Conservation (phyloP, 2,113 vertebrate genomes). For the Hymenochirus boettgeri region DNA sequence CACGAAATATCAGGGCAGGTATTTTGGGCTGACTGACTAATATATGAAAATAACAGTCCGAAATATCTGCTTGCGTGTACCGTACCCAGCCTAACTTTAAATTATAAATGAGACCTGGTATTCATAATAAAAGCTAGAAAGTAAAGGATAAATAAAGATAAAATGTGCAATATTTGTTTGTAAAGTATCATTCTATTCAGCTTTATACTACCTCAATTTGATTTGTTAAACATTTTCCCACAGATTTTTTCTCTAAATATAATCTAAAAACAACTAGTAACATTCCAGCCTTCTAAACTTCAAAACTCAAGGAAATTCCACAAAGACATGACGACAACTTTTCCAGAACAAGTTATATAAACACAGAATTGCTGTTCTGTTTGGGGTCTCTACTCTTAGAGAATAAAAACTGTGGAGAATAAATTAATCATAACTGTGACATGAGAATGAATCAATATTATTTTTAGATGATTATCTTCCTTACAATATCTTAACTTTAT, state of each 20-base stretch:
- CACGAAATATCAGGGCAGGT: too few species aligned
- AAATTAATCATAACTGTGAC: conserved; percentile 48
- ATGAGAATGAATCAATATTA: conserved; percentile 47
- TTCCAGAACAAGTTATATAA: conserved; percentile 47
- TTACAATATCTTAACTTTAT: too few species aligned
- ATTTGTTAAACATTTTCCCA: conserved; percentile 41
- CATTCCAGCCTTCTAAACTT: conserved; percentile 37
- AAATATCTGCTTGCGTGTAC: too few species aligned
- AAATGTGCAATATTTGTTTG: neutral
- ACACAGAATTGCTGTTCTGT: conserved; percentile 48
- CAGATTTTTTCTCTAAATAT: conserved; percentile 41
- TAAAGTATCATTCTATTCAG: too few species aligned
- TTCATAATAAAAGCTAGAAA: neutral
- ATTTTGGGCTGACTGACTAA: too few species aligned
- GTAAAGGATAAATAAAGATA: neutral
- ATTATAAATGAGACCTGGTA: neutral
- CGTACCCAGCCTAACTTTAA: neutral
- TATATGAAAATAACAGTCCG: too few species aligned
- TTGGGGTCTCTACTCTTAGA: conserved; percentile 44
- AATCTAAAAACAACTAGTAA: conserved; percentile 16
- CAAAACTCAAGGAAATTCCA: conserved; percentile 43
- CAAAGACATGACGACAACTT: conserved; percentile 39
- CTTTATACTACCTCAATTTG: too few species aligned
- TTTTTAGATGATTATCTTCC: conserved; percentile 47
- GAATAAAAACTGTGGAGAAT: conserved; percentile 40